Evolutionary conservation across 2,888 invertebrate species (phyloP).

Genomic region (Drosophila kokeensis): DNA sequence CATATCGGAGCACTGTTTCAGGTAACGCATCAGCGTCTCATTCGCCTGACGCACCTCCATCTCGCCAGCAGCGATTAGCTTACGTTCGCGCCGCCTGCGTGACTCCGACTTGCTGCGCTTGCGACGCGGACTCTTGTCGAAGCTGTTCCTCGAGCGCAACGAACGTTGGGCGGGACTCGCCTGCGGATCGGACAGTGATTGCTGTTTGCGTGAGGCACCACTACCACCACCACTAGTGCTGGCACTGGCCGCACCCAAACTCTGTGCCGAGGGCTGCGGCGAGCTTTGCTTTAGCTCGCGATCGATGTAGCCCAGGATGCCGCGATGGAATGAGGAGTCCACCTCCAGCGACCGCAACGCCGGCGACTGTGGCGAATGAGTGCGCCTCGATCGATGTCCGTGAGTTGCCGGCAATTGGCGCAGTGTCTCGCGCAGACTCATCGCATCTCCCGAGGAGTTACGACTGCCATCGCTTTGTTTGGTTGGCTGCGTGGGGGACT

Average conservation of each 20-base stretch:
- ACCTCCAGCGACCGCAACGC: constrained; percentile 60
- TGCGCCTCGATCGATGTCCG: constrained; percentile 73
- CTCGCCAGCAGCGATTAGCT: constrained; percentile 85
- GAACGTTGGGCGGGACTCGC: constrained; percentile 85
- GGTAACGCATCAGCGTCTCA: constrained; percentile 85
- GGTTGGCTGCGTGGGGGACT: constrained; percentile 70
- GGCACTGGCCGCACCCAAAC: constrained; percentile 63
- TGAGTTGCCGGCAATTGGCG: constrained; percentile 82
- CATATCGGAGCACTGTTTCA: constrained; percentile 85
- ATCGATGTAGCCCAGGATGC: constrained; percentile 85
- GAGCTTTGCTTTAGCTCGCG: constrained; percentile 84
- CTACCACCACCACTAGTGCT: constrained; percentile 50
- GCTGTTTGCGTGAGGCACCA: constrained; percentile 81
- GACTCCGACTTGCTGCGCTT: constrained; percentile 85
- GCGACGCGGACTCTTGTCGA: constrained; percentile 85
- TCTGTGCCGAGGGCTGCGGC: constrained; percentile 80
- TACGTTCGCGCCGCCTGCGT: constrained; percentile 84
- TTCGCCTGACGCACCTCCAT: constrained; percentile 85
- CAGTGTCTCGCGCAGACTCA: constrained; percentile 83
- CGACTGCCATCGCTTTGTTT: constrained; percentile 75
- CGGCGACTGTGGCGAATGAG: constrained; percentile 79
- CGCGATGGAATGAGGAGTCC: constrained; percentile 83
- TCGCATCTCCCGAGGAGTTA: constrained; percentile 83
- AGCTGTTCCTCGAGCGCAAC: constrained; percentile 83
- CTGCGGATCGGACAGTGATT: constrained; percentile 85